These are phyloP conservation scores for Amiota minor DNA, from an alignment of 2,888 invertebrate species.

Conservation along the genomic window DNA sequence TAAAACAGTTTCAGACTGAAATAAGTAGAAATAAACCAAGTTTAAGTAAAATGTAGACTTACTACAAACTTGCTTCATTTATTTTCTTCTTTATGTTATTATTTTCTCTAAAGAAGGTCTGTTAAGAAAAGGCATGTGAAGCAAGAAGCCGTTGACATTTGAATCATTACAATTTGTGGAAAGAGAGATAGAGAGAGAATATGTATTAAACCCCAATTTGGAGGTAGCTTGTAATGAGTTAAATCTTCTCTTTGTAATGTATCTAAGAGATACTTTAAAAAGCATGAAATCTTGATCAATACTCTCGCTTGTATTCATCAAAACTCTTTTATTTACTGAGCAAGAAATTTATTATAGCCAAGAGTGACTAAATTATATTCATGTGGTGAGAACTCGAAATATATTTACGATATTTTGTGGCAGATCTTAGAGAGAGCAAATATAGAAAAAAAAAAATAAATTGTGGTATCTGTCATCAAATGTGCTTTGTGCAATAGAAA, in stretches of 20 bases:
- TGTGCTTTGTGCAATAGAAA: neutral
- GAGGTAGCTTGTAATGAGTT: neutral
- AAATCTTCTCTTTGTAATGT: neutral
- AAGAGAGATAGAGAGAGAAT: neutral
- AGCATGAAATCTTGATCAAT: neutral
- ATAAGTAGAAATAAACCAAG: too few relatives aligned
- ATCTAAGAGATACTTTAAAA: neutral
- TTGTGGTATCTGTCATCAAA: neutral
- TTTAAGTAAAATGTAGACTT: too few relatives aligned
- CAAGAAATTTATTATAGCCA: neutral
- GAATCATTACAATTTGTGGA: too few relatives aligned
- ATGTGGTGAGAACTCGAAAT: neutral
- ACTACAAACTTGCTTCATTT: too few relatives aligned
- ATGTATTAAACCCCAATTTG: neutral
- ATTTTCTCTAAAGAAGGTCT: neutral
- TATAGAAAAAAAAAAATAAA: neutral
- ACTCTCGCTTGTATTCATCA: neutral
- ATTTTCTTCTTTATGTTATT: too few relatives aligned
- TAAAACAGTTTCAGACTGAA: too few relatives aligned
- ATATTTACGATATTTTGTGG: too few relatives aligned
- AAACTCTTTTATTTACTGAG: neutral
- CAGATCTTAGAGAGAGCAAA: neutral
- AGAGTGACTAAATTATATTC: neutral
- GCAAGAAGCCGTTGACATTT: conserved; percentile 10
- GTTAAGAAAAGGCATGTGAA: neutral